Percentiles rank a stretch among this genome's conserved stretches.
phyloP scores from a whole-genome alignment of 1,140 invertebrate species.

The Drosophila aff. region DNA sequence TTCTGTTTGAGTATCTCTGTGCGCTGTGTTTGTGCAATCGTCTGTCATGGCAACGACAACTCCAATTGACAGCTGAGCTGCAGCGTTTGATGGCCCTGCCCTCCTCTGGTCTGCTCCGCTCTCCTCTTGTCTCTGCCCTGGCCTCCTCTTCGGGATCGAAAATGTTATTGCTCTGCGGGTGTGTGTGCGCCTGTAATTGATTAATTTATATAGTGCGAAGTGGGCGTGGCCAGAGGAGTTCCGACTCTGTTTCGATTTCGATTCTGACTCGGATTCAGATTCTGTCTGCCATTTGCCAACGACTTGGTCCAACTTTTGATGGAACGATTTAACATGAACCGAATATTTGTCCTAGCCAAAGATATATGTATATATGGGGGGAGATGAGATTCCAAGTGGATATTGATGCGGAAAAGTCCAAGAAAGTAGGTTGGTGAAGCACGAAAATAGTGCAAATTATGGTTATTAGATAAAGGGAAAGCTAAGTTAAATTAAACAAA shows the following conservation, averaged over 20 bases:
- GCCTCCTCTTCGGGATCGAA: conserved; percentile 37
- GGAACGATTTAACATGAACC: conserved; percentile 12
- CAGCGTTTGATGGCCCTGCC: conserved; percentile 57
- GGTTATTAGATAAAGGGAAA: not conserved
- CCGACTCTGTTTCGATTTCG: conserved; percentile 10
- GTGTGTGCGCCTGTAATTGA: conserved; percentile 65
- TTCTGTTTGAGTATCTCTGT: conserved; percentile 23
- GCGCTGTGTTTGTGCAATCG: conserved; percentile 61
- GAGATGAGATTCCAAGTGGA: not conserved
- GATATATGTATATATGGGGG: not conserved
- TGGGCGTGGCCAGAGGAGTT: conserved; percentile 21
- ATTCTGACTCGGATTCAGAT: conserved; percentile 8
- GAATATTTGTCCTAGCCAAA: conserved; percentile 5
- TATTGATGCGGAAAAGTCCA: conserved; percentile 1
- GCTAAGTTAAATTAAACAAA: not conserved
- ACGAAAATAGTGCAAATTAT: not conserved
- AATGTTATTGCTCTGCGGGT: conserved; percentile 45
- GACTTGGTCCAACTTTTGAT: conserved; percentile 18
- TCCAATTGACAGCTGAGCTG: conserved; percentile 74
- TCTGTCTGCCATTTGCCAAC: conserved; percentile 15
- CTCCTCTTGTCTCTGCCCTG: not conserved
- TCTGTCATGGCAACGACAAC: conserved; percentile 73
- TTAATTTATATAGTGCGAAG: conserved; percentile 73
- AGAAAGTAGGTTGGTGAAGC: not conserved
- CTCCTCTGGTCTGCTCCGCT: conserved; percentile 2